phyloP scores from a whole-genome alignment of 1,140 invertebrate genomes.

The Sinella curviseta region DNA sequence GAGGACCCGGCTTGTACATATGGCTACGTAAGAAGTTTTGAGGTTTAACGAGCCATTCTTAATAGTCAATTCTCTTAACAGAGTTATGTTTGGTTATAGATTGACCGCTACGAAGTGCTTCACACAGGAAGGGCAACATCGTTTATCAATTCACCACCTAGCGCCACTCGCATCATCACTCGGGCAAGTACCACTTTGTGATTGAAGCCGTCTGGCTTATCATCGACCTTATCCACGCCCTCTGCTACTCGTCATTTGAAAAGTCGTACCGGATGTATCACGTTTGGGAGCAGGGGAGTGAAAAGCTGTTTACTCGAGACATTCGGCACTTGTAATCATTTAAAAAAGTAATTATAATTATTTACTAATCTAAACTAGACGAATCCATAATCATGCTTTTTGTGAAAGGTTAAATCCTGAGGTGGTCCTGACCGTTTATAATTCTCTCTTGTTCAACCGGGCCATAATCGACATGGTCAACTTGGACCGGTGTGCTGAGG shows the following conservation, averaged over 20 bases:
- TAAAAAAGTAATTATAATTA: background rate
- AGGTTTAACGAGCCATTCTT: no score
- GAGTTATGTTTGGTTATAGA: no score
- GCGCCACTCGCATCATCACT: background rate
- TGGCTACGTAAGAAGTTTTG: background rate
- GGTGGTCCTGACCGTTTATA: conserved; percentile 30
- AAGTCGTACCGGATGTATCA: conserved; percentile 36
- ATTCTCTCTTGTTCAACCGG: conserved; percentile 24
- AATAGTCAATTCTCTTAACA: no score
- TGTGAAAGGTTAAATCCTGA: conserved; percentile 31
- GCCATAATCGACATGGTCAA: conserved; percentile 39
- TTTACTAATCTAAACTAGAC: background rate
- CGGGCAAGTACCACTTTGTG: conserved; percentile 31
- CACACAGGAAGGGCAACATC: background rate
- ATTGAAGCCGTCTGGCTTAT: conserved; percentile 37
- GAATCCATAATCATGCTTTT: background rate
- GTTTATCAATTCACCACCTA: background rate
- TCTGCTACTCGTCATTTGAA: conserved; percentile 27
- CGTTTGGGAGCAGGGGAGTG: conserved; percentile 37
- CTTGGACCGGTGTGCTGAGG: conserved; percentile 38
- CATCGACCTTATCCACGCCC: conserved; percentile 34
- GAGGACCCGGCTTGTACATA: background rate
- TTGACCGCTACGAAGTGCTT: background rate
- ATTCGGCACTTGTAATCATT: conserved; percentile 32
- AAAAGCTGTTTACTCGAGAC: conserved; percentile 41